Evolutionary conservation across 1,140 invertebrate species (phyloP).

Genomic region (Cotesia glomerata): DNA sequence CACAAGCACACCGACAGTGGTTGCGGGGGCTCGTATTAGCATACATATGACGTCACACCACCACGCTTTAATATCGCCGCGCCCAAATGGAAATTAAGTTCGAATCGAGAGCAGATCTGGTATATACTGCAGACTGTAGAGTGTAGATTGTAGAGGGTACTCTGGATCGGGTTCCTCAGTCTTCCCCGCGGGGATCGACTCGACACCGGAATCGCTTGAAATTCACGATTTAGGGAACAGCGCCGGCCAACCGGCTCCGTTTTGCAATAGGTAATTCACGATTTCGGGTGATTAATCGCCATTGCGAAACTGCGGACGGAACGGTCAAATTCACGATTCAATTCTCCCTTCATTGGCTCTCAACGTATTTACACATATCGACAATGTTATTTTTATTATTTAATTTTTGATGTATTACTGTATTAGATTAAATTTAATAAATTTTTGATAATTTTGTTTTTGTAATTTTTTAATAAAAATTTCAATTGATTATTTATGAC

Average conservation of each 20-base stretch:
- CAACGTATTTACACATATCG: neutral
- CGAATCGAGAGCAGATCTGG: slow-evolving; percentile 38
- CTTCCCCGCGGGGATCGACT: neutral
- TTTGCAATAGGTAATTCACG: slow-evolving; percentile 33
- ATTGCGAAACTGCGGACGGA: slow-evolving; percentile 28
- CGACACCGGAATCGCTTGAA: slow-evolving; percentile 22
- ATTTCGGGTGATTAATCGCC: slow-evolving; percentile 32
- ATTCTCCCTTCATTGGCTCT: slow-evolving; percentile 8
- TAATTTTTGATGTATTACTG: neutral
- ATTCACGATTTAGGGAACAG: slow-evolving; percentile 27
- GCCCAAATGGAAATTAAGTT: slow-evolving; percentile 57
- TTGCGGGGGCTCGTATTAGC: slow-evolving; percentile 51
- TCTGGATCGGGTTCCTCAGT: neutral
- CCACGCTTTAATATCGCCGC: slow-evolving; percentile 56
- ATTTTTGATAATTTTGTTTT: too few species aligned
- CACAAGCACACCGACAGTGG: slow-evolving; percentile 20
- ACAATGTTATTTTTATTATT: neutral
- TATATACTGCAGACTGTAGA: neutral
- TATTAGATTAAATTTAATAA: too few species aligned
- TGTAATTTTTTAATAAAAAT: too few species aligned
- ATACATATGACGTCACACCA: slow-evolving; percentile 60
- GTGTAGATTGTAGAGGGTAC: too few species aligned
- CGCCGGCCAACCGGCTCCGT: slow-evolving; percentile 20
- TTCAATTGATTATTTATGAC: too few species aligned
- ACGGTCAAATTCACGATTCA: slow-evolving; percentile 27